phyloP scores from a whole-genome alignment of 2,888 invertebrate species.

The Drosophila suboccidentalis region DNA sequence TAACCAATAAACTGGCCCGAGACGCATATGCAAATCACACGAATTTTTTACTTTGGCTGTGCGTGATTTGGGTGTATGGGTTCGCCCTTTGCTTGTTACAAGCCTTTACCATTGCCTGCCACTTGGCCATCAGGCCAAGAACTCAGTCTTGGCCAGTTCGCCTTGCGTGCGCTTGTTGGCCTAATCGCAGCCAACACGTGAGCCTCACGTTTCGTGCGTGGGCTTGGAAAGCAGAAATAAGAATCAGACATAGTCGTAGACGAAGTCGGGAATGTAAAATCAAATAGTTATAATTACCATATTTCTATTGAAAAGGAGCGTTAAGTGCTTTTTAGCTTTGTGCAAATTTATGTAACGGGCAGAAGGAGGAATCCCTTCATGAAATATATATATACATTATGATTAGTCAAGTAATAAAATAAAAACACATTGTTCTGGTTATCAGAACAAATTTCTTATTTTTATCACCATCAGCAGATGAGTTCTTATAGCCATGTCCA shows the following conservation, averaged over 20 bases:
- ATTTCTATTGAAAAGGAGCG: not conserved
- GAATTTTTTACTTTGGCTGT: slow-evolving; percentile 18
- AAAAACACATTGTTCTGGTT: too few species aligned
- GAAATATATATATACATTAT: not conserved
- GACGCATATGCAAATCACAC: slow-evolving; percentile 61
- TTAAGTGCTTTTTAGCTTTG: not conserved
- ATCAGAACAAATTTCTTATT: too few species aligned
- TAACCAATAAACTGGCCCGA: slow-evolving; percentile 17
- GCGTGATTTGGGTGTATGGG: slow-evolving; percentile 55
- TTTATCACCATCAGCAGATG: too few species aligned
- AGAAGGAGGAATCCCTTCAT: not conserved
- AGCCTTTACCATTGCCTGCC: slow-evolving; percentile 44
- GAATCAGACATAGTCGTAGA: not conserved
- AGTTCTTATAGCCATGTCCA: too few species aligned
- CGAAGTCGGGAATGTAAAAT: not conserved
- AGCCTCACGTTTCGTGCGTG: slow-evolving; percentile 40
- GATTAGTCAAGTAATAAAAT: too few species aligned
- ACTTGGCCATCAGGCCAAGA: slow-evolving; percentile 47
- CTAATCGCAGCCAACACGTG: slow-evolving; percentile 66
- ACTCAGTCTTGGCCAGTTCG: slow-evolving; percentile 14
- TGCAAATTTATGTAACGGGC: not conserved
- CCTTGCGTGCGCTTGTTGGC: slow-evolving; percentile 54
- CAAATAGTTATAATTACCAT: not conserved
- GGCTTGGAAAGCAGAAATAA: not conserved
- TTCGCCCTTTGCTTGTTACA: slow-evolving; percentile 62